phyloP scores from a whole-genome alignment of 2,888 invertebrate species.

The Zonitis immaculata region DNA sequence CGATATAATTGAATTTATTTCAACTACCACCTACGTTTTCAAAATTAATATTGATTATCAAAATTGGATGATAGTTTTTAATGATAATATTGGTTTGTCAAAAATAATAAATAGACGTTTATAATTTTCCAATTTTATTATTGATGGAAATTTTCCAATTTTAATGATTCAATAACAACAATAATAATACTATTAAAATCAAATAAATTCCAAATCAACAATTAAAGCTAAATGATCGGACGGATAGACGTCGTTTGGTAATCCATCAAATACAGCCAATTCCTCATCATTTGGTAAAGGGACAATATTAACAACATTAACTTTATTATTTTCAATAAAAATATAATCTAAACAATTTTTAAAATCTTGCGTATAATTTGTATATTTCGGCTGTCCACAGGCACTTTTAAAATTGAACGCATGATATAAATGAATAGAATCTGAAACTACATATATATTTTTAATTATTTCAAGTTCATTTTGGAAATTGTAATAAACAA shows the following conservation, averaged over 20 bases:
- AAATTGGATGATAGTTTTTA: too few relatives aligned
- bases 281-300: conserved; percentile 77
- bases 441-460: conserved; percentile 45
- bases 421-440: conserved; percentile 55
- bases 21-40: not conserved
- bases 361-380: conserved; percentile 79
- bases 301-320: conserved; percentile 64
- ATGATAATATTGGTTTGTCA: too few relatives aligned
- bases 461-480: conserved; percentile 2
- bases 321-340: conserved; percentile 64
- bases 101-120: too few relatives aligned
- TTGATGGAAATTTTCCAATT: too few relatives aligned
- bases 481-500: conserved; percentile 43
- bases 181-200: not conserved
- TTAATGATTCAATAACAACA: not conserved
- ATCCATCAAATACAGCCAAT: conserved; percentile 65
- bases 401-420: conserved; percentile 64
- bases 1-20: not conserved
- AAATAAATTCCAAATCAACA: conserved; percentile 60
- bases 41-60: too few relatives aligned
- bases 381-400: conserved; percentile 77
- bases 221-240: conserved; percentile 90
- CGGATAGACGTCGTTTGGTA: conserved; percentile 85
- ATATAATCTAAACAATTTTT: conserved; percentile 89
- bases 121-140: too few relatives aligned